Base-by-base conservation (phyloP, 2,888 invertebrate species). In the Carcina quercana region DNA sequence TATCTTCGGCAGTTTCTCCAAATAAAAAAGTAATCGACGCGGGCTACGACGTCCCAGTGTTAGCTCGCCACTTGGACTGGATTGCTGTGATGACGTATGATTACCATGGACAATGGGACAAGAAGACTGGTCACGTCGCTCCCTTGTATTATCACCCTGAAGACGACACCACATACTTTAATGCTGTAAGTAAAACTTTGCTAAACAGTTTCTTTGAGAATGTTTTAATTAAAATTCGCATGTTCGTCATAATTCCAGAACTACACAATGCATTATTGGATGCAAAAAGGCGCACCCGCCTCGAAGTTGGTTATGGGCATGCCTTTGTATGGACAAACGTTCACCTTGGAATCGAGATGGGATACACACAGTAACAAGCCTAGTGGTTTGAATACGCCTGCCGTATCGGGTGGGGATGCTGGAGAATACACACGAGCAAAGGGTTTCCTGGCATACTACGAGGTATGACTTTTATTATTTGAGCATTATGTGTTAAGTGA, bases 71-170 rank as follows among this genome's bases (percentile, higher is more conserved):
- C 59, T 79, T 96, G 34, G 95, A 96, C 61, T 95, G 95, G 94
- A 92, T 96, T 28, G 93, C 95, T 1, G 94, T 96, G 0, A 96
- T 96, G 96, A 91, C 94, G 0, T 96, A 96, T 53, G 96, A 96
- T 59, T 95, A 90, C 74, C 95, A 95, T 48, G 95, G 95, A 0
- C 94, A 94, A 53, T 96, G 95, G 95, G 95, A 95, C 53, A 94
- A 93, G 60, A 91, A 91, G 62, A 96, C 95, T 1, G 96, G 95
- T 0, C 96, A 96, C 55, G 93, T 95, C 0, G 93, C 95, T 0
- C 96, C 95, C 0, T 67, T 96, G 22, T 94, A 89, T 49, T 87
- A 91, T 54, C 94, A 95, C 59, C 91, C 92, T 2, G 91, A 93
- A 25, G 95, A 95, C 56, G 93, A 92, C 38, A 89, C 87, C 32